Evolutionary conservation across 2,888 invertebrate genomes (phyloP).

Genomic region (Apoderus coryli): DNA sequence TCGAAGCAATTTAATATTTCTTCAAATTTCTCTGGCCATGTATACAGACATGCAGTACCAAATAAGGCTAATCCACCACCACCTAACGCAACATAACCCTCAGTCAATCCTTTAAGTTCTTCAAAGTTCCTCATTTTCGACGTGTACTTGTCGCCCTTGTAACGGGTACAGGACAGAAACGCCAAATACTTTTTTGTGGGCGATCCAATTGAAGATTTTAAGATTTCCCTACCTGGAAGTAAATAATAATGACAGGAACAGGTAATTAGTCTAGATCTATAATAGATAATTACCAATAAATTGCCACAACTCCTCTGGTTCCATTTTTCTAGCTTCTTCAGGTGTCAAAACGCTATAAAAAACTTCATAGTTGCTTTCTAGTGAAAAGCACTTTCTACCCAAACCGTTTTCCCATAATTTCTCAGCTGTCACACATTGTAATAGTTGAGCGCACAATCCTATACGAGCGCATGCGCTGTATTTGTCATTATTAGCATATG

Average conservation of each 20-base stretch:
- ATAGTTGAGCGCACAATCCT: constrained; percentile 57
- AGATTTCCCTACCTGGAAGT: constrained; percentile 69
- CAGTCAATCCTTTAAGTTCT: constrained; percentile 51
- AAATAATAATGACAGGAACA: too few species aligned
- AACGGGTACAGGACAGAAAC: constrained; percentile 72
- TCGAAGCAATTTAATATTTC: constrained; percentile 48
- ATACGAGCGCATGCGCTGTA: constrained; percentile 65
- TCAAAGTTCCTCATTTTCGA: constrained; percentile 50
- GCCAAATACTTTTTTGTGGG: constrained; percentile 73
- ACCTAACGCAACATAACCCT: constrained; percentile 80
- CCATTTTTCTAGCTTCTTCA: constrained; percentile 54
- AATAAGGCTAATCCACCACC: constrained; percentile 85
- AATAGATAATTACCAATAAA: constrained; percentile 16
- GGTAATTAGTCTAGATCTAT: too few species aligned
- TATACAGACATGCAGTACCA: constrained; percentile 78
- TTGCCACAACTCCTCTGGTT: constrained; percentile 71
- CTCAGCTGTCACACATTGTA: constrained; percentile 79
- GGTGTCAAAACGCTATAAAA: constrained; percentile 60
- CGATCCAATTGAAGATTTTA: constrained; percentile 49
- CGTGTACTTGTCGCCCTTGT: constrained; percentile 20
- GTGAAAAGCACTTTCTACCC: constrained; percentile 65
- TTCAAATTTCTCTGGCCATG: constrained; percentile 65
- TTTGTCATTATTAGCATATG: constrained; percentile 37
- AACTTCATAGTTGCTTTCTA: constrained; percentile 59
- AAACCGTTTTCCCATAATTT: constrained; percentile 69